phyloP scores from a whole-genome alignment of 1,140 invertebrate species.

The Trichomalopsis sarcophagae region DNA sequence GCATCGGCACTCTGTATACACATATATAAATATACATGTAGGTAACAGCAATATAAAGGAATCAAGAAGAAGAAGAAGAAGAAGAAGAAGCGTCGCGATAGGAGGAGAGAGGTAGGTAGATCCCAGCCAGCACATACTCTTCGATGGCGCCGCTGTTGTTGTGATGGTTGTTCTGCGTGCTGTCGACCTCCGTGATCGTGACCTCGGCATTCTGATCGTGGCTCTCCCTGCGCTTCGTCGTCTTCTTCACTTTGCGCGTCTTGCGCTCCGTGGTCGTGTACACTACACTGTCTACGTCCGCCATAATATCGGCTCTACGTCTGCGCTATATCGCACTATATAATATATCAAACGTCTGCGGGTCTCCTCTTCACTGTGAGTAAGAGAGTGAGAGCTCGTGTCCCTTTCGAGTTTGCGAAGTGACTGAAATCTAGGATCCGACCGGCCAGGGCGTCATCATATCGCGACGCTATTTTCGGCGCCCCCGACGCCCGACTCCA shows the following conservation, averaged over 20 bases:
- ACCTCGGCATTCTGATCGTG: constrained; percentile 83
- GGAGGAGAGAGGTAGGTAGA: neutral
- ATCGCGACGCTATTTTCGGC: constrained; percentile 74
- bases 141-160: constrained; percentile 79
- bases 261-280: constrained; percentile 88
- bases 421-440: constrained; percentile 75
- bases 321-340: too few relatives aligned
- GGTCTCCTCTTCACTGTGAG: neutral
- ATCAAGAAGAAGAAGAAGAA: neutral
- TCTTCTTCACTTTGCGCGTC: constrained; percentile 92
- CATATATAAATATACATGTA: neutral
- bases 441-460: constrained; percentile 71
- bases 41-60: neutral
- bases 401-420: constrained; percentile 73
- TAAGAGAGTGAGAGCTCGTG: constrained; percentile 58
- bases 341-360: neutral
- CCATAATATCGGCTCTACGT: constrained; percentile 76
- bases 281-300: constrained; percentile 91
- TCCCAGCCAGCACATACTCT: constrained; percentile 86
- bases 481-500: constrained; percentile 72
- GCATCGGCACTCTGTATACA: neutral
- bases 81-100: constrained; percentile 10
- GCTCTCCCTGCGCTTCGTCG: constrained; percentile 85
- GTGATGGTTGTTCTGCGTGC: constrained; percentile 79
- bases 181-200: constrained; percentile 87